phyloP scores from a whole-genome alignment of 2,888 invertebrate genomes.

The Drosophila gaucha region DNA sequence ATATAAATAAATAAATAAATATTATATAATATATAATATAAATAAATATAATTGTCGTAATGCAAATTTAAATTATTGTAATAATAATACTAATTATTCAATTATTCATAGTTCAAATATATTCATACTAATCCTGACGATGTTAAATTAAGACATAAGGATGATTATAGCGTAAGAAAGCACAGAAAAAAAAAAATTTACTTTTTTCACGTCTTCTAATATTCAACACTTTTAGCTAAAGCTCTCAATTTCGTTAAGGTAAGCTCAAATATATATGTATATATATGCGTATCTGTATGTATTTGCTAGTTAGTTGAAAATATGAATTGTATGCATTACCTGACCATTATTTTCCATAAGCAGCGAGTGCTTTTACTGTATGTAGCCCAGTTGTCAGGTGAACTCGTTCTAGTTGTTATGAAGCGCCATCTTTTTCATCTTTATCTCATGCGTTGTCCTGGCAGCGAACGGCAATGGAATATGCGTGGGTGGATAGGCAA shows the following conservation, averaged over 20 bases:
- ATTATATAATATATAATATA: too few species aligned
- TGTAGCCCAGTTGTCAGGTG: slow-evolving; percentile 48
- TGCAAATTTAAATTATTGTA: too few species aligned
- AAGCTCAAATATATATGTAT: neutral
- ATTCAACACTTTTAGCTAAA: too few species aligned
- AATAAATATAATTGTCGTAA: too few species aligned
- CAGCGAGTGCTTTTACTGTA: slow-evolving; percentile 36
- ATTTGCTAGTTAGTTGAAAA: slow-evolving; percentile 49
- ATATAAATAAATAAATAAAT: too few species aligned
- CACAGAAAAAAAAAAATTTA: too few species aligned
- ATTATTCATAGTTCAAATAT: too few species aligned
- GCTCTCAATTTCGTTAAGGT: neutral
- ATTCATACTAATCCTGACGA: too few species aligned
- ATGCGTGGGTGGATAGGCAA: slow-evolving; percentile 56
- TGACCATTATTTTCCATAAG: slow-evolving; percentile 57
- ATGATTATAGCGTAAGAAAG: too few species aligned
- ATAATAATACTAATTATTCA: too few species aligned
- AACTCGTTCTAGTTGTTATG: slow-evolving; percentile 63
- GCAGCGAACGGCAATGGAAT: slow-evolving; percentile 38
- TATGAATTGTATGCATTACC: slow-evolving; percentile 35
- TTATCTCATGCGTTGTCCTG: slow-evolving; percentile 21
- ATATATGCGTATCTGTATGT: neutral
- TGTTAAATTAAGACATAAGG: too few species aligned
- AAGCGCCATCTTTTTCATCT: slow-evolving; percentile 27
- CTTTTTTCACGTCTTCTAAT: too few species aligned